Evolutionary conservation across 1,140 invertebrate genomes (phyloP).

Genomic region (Globodera ellingtonae): DNA sequence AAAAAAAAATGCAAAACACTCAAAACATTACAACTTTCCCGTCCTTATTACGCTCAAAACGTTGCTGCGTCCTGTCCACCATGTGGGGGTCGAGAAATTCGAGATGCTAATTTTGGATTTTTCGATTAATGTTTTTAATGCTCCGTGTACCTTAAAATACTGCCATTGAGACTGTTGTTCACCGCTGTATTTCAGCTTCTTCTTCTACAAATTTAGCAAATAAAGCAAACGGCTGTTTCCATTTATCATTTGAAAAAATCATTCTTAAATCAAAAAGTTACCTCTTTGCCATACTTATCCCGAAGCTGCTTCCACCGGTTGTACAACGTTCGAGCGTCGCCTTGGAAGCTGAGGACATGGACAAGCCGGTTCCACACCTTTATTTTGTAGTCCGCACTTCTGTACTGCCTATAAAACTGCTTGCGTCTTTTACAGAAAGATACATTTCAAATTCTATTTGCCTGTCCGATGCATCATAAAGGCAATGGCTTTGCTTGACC

Average conservation of each 20-base stretch:
- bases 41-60: slow-evolving; percentile 39
- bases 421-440: slow-evolving; percentile 1
- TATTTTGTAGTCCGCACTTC: slow-evolving; percentile 47
- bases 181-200: slow-evolving; percentile 46
- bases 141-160: slow-evolving; percentile 30
- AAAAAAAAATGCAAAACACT: slow-evolving; percentile 12
- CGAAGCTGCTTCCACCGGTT: slow-evolving; percentile 46
- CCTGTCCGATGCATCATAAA: slow-evolving; percentile 42
- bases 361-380: slow-evolving; percentile 49
- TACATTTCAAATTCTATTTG: not conserved
- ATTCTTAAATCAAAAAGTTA: not conserved
- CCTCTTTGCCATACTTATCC: slow-evolving; percentile 45
- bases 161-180: slow-evolving; percentile 38
- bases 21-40: slow-evolving; percentile 31
- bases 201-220: slow-evolving; percentile 27
- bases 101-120: slow-evolving; percentile 24
- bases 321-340: slow-evolving; percentile 41
- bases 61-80: slow-evolving; percentile 43
- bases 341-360: slow-evolving; percentile 45
- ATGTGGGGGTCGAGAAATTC: slow-evolving; percentile 47
- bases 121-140: not conserved
- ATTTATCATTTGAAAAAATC: no score
- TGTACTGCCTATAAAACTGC: slow-evolving; percentile 18
- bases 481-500: slow-evolving; percentile 39
- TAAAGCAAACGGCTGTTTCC: not conserved